Base-by-base conservation (phyloP, 2,113 vertebrate genomes). In the Misgurnus anguillicaudatus region DNA sequence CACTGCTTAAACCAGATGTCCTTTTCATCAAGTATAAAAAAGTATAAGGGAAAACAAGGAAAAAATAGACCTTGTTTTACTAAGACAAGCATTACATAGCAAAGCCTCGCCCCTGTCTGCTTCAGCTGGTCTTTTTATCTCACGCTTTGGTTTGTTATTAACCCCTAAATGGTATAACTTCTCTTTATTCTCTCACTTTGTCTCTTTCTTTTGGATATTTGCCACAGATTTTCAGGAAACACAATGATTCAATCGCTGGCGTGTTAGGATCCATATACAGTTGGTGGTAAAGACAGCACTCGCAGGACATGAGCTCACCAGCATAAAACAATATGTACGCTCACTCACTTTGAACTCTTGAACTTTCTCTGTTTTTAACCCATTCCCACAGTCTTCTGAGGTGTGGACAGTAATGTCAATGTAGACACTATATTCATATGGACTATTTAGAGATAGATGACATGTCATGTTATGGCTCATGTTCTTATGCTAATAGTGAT, bases 1-100 rank as follows among this genome's bases (percentile, higher is more conserved):
- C 76, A 78, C 83, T 70, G 71, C 63, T 61, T 48, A 71, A 55
- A 51, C 78, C 80, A 88, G 84, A 82, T 87, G 85, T 80, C 80
- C 9, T 67, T 74, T 73, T 70, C 80, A 83, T 83, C 73, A 68
- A 55, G 71, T 21, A 62, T 53, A 75, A 24, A 60, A n/a, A 42
- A 53, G 45, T 41, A 21, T 24, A 6, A 19, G 58, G 36, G 11
- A 65, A 60, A 58, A 78, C 47, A 64, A 75, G 4, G 9, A 47
- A 62, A 66, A 73, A 60, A 66, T 45, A 64, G 60, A 70, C 53
- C 41, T 21, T 48, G 8, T 42, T 64, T 72, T 63, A 53, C 51
- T 45, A 48, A 67, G 73, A 71, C 73, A 80, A 61, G 47, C 48
- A 76, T 70, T 63, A 70, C 10, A 38, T 48, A 62, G 69, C 21